A percentile compares a stretch with the other conserved stretches of the same genome.
Evolutionary conservation across 2,888 invertebrate species (phyloP).

Genomic region (Apomyelois bistriatella): DNA sequence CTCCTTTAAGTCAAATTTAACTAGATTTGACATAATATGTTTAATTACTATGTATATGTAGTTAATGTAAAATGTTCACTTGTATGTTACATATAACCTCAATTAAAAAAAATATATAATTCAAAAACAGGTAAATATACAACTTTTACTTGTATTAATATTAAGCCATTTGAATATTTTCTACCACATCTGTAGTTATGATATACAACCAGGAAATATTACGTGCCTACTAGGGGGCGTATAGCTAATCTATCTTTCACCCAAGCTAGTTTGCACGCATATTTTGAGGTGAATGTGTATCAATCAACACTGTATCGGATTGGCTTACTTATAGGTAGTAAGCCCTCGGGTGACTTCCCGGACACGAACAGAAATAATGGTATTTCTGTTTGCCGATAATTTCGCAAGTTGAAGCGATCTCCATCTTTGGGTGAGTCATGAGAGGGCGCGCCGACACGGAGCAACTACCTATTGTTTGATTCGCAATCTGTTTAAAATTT

Average conservation of each 20-base stretch:
- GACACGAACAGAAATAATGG: constrained; percentile 35
- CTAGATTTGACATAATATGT: no score
- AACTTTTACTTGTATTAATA: no score
- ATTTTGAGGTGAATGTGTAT: constrained; percentile 1
- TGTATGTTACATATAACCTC: no score
- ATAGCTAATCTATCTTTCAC: not conserved
- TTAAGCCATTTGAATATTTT: not conserved
- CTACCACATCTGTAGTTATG: not conserved
- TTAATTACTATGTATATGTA: no score
- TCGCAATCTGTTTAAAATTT: not conserved
- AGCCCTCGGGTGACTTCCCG: constrained; percentile 46
- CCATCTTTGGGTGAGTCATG: constrained; percentile 21
- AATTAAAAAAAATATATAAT: no score
- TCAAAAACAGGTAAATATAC: no score
- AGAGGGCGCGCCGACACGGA: constrained; percentile 31
- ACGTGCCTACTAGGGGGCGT: constrained; percentile 1
- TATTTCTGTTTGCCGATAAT: constrained; percentile 43
- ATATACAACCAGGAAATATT: constrained; percentile 1
- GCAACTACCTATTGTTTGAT: not conserved
- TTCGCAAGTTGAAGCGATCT: constrained; percentile 40
- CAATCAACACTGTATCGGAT: not conserved
- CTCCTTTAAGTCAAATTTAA: no score
- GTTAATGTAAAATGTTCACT: no score
- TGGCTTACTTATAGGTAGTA: not conserved
- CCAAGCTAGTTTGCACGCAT: not conserved